Percentiles rank a stretch among this genome's conserved stretches.
Evolutionary conservation across 2,888 invertebrate species (phyloP).

Genomic region (Stenodema calcarata): DNA sequence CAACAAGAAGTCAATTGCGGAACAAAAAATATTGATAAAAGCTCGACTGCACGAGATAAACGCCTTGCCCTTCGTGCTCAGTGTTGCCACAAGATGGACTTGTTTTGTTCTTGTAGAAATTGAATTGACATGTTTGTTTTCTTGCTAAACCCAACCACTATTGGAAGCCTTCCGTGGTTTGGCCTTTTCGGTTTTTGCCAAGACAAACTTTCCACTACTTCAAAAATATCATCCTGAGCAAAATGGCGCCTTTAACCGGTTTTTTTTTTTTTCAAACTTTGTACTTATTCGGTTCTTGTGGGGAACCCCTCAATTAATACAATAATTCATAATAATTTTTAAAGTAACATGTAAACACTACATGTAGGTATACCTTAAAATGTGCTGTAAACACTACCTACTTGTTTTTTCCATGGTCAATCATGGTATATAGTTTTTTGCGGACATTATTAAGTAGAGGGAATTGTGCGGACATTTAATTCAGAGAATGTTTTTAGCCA

Average conservation of each 20-base stretch:
- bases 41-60: background rate
- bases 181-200: background rate
- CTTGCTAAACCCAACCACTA: conserved; percentile 20
- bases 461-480: too few relatives aligned
- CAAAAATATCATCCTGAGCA: background rate
- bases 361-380: too few relatives aligned
- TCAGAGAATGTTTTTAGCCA: too few relatives aligned
- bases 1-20: background rate
- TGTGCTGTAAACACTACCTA: too few relatives aligned
- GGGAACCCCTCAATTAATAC: background rate
- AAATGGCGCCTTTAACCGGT: conserved; percentile 18
- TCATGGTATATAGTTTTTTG: too few relatives aligned
- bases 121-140: conserved; percentile 2
- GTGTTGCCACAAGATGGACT: conserved; percentile 6
- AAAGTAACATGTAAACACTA: too few relatives aligned
- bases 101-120: conserved; percentile 16
- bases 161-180: background rate
- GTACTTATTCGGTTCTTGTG: conserved; percentile 16
- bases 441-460: too few relatives aligned
- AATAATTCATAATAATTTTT: too few relatives aligned
- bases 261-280: conserved; percentile 22
- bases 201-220: conserved; percentile 12
- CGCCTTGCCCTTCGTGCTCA: conserved; percentile 1
- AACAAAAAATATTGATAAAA: conserved; percentile 3
- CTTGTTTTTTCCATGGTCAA: too few relatives aligned